phyloP scores from a whole-genome alignment of 2,888 invertebrate species.

The Linnaemya vulpina region DNA sequence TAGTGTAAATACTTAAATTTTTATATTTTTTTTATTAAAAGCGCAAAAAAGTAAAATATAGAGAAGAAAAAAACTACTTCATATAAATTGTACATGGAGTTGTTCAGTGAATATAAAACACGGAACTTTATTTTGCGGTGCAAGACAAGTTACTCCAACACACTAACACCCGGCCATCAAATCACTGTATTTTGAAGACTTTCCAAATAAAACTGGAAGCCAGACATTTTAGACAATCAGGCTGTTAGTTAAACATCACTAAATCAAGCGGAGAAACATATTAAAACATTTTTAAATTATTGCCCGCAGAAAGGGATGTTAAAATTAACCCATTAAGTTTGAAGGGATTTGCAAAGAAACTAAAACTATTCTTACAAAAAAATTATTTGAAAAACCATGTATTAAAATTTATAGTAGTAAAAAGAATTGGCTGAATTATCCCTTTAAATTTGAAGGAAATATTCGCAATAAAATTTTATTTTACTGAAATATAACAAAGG shows the following conservation, averaged over 20 bases:
- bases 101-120: conserved; percentile 36
- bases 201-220: conserved; percentile 46
- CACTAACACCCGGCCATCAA: neutral
- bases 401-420: too few species aligned
- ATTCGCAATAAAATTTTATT: too few species aligned
- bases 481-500: too few species aligned
- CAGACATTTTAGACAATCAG: conserved; percentile 55
- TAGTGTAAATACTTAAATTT: neutral
- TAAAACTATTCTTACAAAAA: too few species aligned
- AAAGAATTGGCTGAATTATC: too few species aligned
- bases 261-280: conserved; percentile 24
- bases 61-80: neutral
- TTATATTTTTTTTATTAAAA: neutral
- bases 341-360: too few species aligned
- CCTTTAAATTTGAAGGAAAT: too few species aligned
- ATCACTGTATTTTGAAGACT: conserved; percentile 15
- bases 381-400: too few species aligned
- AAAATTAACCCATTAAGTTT: conserved; percentile 30
- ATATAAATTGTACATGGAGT: conserved; percentile 22
- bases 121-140: neutral
- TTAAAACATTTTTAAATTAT: conserved; percentile 21
- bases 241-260: conserved; percentile 61
- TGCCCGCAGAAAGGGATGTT: conserved; percentile 4
- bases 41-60: neutral
- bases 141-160: neutral